Conservation (phyloP, 2,888 invertebrate genomes). For the Nesidiocoris tenuis region DNA sequence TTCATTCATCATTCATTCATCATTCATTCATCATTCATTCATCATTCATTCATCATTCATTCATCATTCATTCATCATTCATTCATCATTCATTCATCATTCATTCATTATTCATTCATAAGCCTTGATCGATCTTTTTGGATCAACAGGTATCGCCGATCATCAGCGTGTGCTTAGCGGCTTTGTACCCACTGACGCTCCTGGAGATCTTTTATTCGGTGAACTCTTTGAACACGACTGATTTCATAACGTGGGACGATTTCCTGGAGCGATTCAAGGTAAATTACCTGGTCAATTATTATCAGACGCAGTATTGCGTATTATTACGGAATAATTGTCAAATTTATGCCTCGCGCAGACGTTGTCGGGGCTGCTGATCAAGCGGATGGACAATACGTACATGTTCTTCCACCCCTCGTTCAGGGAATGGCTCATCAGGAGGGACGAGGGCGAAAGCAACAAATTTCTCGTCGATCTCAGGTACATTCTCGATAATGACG, state of each 20-base stretch:
- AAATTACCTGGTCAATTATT: constrained; percentile 47
- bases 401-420: constrained; percentile 98
- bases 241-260: constrained; percentile 84
- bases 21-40: too few relatives aligned
- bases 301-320: too few relatives aligned
- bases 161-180: constrained; percentile 85
- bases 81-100: too few relatives aligned
- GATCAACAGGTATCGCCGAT: constrained; percentile 78
- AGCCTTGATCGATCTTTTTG: too few relatives aligned
- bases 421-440: constrained; percentile 91
- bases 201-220: constrained; percentile 92
- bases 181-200: constrained; percentile 83
- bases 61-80: too few relatives aligned
- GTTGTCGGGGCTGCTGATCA: constrained; percentile 83
- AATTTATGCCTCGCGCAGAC: too few relatives aligned
- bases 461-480: constrained; percentile 91
- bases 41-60: too few relatives aligned
- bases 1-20: too few relatives aligned
- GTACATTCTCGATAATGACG: constrained; percentile 53
- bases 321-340: too few relatives aligned
- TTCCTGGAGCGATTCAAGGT: constrained; percentile 83
- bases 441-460: constrained; percentile 81
- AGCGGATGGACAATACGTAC: constrained; percentile 87
- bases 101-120: too few relatives aligned
- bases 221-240: constrained; percentile 77